Evolutionary conservation across 2,888 invertebrate genomes (phyloP).

Genomic region (Diarsia rubi): DNA sequence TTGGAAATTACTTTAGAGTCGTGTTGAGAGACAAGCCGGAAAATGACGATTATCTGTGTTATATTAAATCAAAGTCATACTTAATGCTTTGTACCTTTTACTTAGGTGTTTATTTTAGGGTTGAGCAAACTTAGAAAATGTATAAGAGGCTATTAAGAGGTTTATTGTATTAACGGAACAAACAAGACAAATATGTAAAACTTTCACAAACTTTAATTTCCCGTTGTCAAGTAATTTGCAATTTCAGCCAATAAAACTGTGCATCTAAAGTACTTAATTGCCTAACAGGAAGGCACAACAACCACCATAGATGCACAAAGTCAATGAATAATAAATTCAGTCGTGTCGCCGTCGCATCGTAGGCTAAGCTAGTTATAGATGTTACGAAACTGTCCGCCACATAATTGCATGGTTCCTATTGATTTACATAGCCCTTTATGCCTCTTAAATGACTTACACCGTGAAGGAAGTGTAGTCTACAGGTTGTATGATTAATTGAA

Average conservation of each 20-base stretch:
- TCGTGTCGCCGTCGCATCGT: constrained; percentile 69
- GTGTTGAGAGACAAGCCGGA: constrained; percentile 12
- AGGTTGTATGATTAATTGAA: constrained; percentile 42
- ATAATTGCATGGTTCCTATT: constrained; percentile 80
- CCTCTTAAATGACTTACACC: constrained; percentile 53
- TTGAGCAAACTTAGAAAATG: neutral
- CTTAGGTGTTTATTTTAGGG: accelerated
- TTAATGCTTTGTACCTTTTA: neutral
- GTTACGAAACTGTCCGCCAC: constrained; percentile 72
- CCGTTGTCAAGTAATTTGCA: neutral
- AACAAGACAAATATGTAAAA: neutral
- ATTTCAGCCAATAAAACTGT: constrained; percentile 2
- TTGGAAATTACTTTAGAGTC: constrained; percentile 37
- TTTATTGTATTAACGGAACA: neutral
- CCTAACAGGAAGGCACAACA: constrained; percentile 33
- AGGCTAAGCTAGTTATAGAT: constrained; percentile 51
- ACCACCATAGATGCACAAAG: constrained; percentile 46
- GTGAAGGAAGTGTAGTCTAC: constrained; percentile 48
- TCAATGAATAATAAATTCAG: constrained; percentile 75
- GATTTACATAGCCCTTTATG: constrained; percentile 75
- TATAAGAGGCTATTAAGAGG: too few species aligned
- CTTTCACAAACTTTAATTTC: neutral
- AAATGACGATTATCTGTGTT: constrained; percentile 15
- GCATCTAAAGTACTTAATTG: constrained; percentile 31
- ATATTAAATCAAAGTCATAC: constrained; percentile 11